Evolutionary conservation across 1,140 invertebrate genomes (phyloP).

Genomic region (Meteorus sp.): DNA sequence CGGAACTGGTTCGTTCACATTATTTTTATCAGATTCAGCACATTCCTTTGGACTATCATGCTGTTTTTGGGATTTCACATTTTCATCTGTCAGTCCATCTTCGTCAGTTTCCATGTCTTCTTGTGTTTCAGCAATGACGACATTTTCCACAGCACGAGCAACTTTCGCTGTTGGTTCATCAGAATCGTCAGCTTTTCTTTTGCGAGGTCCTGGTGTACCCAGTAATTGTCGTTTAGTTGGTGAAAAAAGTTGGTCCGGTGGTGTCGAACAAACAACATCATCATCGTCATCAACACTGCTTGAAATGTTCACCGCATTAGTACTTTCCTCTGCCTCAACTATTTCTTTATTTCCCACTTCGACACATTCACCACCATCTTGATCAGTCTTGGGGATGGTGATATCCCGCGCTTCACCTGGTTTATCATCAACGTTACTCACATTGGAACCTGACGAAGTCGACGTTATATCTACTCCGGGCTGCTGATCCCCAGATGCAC

Average conservation of each 20-base stretch:
- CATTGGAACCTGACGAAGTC: no score
- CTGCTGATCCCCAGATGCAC: no score
- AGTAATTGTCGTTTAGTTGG: neutral
- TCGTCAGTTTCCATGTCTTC: neutral
- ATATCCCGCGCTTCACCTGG: no score
- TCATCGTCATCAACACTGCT: conserved; percentile 6
- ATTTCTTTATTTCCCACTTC: no score
- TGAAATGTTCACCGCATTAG: no score
- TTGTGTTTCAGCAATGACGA: no score
- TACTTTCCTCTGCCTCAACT: no score
- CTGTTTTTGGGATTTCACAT: neutral
- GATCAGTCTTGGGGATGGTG: no score
- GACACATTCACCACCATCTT: no score
- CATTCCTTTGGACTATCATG: neutral
- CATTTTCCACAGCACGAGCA: neutral
- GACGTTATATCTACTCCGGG: no score
- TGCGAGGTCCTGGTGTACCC: neutral
- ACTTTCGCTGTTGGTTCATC: neutral
- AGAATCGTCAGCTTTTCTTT: neutral
- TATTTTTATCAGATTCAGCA: neutral
- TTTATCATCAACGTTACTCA: no score
- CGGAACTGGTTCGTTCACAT: neutral
- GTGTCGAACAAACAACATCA: neutral
- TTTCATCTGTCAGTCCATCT: neutral
- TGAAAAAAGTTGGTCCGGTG: neutral